Conservation (phyloP, 2,113 vertebrate species). For the Eulacestoma nigropectus region DNA sequence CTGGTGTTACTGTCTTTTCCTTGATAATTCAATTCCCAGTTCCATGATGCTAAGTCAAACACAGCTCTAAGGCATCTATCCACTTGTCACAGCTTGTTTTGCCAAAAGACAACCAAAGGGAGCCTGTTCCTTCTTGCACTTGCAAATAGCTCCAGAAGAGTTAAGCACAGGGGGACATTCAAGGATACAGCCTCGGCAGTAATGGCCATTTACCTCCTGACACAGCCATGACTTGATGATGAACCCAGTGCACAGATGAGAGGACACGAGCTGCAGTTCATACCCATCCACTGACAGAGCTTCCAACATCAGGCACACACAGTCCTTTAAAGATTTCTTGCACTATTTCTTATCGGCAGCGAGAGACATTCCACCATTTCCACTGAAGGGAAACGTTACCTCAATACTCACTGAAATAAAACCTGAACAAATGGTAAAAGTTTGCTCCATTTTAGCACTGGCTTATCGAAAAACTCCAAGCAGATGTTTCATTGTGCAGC, state of each 20-base stretch:
- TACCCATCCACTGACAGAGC: neutral
- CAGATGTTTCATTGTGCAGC: neutral
- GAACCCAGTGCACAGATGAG: neutral
- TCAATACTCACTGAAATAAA: neutral
- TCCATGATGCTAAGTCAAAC: accelerated
- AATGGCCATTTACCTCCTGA: neutral
- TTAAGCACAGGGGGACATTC: neutral
- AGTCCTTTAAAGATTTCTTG: neutral
- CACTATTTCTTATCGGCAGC: accelerated
- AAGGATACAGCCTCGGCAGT: neutral
- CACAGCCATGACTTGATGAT: neutral
- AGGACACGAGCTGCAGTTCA: neutral
- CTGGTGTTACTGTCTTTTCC: neutral
- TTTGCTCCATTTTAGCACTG: neutral
- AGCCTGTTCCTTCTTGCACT: neutral
- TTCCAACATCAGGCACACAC: neutral
- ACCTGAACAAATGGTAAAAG: accelerated
- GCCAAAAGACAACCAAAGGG: accelerated
- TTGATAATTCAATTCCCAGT: neutral
- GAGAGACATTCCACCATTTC: neutral
- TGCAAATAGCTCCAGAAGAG: neutral
- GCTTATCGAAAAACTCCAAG: neutral
- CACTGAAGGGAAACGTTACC: neutral
- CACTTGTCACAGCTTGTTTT: neutral
- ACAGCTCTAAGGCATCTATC: neutral